Evolutionary conservation across 2,888 invertebrate species (phyloP), one percentile per base, ranked within the genome.

Genomic region (Strigamia transsilvanica): DNA sequence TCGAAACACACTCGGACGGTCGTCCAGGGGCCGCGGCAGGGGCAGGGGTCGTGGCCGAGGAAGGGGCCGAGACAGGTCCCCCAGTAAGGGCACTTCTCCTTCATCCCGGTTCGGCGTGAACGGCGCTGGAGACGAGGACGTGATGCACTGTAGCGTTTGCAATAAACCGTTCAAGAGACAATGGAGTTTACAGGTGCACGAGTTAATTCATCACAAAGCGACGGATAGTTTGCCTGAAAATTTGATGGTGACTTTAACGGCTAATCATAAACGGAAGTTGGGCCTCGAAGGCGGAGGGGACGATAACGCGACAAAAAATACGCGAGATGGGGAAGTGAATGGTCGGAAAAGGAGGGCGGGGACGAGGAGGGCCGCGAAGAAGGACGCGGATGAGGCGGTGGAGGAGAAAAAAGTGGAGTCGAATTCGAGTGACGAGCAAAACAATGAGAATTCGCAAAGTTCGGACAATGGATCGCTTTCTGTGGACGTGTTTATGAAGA

Each of bases 101-200:
- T 32, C 73, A 6, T 15, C 12, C 32, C 73, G 73, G 27, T 27
- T 27, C 32, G 73, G 73, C 9, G 27, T n/a, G 73, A 73, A 73
- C 32, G 73, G 73, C 18, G 34, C 18, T 15, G 51, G 13, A 10
- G 80, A 80, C 27, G 42, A 38, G 23, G 56, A 23, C 32, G 27
- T 56, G n/a, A 82, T 79, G 80, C 27, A 51, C 15, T 82, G 82
- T 73, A 79, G 80, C 15, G 51, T 82, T 15, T 82, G 82, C 61
- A 56, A 32, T 46, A 82, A 82, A 56, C 82, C 82, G 32, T 82
- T 82, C 34, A 82, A 82, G 56, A 27, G 79, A 51, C 61, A 79
- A 38, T 79, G 82, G 80, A 82, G 82, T 79, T 42, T 82, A 18
- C 82, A 82, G 34, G 79, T 61, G 10, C 82, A 82, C 46, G 82